Percentiles rank a stretch among this genome's conserved stretches.
Evolutionary conservation across 2,113 vertebrate genomes (phyloP).

Genomic region (Ctenomys sociabilis): DNA sequence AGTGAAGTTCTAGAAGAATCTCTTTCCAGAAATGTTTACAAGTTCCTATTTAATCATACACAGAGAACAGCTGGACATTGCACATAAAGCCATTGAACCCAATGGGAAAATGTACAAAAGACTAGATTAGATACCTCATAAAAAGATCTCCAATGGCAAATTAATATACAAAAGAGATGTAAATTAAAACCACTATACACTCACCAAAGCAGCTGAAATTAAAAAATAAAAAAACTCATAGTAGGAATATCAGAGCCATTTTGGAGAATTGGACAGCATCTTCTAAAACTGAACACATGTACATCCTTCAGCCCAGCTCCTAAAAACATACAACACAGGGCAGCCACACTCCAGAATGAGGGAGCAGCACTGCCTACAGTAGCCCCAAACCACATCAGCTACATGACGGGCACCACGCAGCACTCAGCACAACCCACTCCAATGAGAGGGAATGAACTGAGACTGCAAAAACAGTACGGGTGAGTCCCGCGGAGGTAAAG

Average conservation of each 20-base stretch:
- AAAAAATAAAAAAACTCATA: slow-evolving; percentile 41
- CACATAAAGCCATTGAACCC: neutral
- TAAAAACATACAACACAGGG: neutral
- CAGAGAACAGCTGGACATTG: neutral
- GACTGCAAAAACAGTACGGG: neutral
- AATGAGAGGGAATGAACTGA: neutral
- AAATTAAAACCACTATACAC: neutral
- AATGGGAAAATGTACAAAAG: neutral
- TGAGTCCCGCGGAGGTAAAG: neutral
- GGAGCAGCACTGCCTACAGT: neutral
- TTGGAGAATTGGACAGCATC: neutral
- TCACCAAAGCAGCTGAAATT: neutral
- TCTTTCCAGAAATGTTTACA: slow-evolving; percentile 16
- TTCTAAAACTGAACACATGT: neutral
- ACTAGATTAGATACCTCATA: neutral
- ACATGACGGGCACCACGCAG: neutral
- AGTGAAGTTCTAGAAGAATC: slow-evolving; percentile 11
- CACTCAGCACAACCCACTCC: neutral
- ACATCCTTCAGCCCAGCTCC: neutral
- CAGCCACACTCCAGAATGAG: neutral
- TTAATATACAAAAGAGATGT: slow-evolving; percentile 15
- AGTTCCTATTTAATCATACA: neutral
- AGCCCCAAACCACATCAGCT: neutral
- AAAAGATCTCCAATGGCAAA: neutral
- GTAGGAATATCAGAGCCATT: neutral